These are phyloP conservation scores for Glomeris maerens DNA, from an alignment of 1,140 invertebrate species.

Conservation along the genomic window DNA sequence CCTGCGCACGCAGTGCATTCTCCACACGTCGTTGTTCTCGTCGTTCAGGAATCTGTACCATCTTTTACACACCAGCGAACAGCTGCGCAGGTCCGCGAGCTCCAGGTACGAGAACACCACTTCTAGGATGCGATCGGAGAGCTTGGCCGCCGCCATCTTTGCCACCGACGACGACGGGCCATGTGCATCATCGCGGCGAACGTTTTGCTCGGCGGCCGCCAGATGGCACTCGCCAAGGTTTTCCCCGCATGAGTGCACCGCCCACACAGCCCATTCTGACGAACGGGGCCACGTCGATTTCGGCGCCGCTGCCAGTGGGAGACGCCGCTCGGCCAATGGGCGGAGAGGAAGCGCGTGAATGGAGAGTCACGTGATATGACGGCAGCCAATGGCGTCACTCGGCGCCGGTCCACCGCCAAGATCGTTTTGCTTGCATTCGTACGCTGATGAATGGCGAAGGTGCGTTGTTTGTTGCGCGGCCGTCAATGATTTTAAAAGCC, in stretches of 20 bases:
- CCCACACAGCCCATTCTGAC: too few species aligned
- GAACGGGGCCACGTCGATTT: too few species aligned
- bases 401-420: constrained; percentile 7
- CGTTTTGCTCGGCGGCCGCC: constrained; percentile 9
- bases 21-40: constrained; percentile 92
- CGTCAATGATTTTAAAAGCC: not conserved
- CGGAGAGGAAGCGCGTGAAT: not conserved
- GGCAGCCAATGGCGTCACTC: not conserved
- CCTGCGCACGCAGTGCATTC: constrained; percentile 71
- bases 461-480: not conserved
- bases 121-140: constrained; percentile 72
- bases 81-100: constrained; percentile 68
- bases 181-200: constrained; percentile 13
- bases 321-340: too few species aligned
- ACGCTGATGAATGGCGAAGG: not conserved
- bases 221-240: constrained; percentile 15
- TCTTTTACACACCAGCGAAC: constrained; percentile 81
- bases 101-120: constrained; percentile 85
- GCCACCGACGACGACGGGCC: not conserved
- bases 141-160: constrained; percentile 27
- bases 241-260: too few species aligned
- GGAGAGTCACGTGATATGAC: not conserved
- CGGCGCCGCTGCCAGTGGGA: too few species aligned
- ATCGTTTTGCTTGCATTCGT: too few species aligned
- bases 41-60: constrained; percentile 84